These are phyloP conservation scores for Hestina assimilis DNA, from an alignment of 1,140 invertebrate species.

Conservation along the genomic window DNA sequence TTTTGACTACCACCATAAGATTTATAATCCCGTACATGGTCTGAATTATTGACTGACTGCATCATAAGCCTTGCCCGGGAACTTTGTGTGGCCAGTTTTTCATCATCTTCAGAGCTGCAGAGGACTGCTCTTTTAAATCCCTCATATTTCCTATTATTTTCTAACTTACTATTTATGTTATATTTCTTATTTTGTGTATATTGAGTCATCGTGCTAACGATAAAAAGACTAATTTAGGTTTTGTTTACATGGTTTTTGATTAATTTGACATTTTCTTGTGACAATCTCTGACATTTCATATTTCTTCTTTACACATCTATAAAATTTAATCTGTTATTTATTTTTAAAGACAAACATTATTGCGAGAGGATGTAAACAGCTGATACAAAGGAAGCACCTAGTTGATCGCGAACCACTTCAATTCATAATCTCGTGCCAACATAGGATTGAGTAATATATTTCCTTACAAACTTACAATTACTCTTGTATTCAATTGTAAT, in stretches of 20 bases:
- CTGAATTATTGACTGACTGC: conserved; percentile 22
- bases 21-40: conserved; percentile 29
- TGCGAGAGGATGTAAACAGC: conserved; percentile 46
- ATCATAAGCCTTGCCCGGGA: conserved; percentile 30
- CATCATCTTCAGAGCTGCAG: conserved; percentile 29
- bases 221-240: conserved; percentile 8
- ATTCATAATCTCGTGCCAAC: conserved; percentile 73
- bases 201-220: neutral
- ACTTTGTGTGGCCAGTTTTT: conserved; percentile 30
- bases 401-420: conserved; percentile 75
- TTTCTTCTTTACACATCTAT: neutral
- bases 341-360: conserved; percentile 11
- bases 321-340: too few species aligned
- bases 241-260: conserved; percentile 26
- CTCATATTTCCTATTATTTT: neutral
- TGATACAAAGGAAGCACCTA: conserved; percentile 68
- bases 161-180: neutral
- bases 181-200: neutral
- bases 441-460: conserved; percentile 70
- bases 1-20: conserved; percentile 27
- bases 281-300: conserved; percentile 7
- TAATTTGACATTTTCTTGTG: neutral
- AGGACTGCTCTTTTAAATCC: conserved; percentile 22
- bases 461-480: conserved; percentile 54
- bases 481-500: conserved; percentile 6